phyloP scores from a whole-genome alignment of 2,888 invertebrate species.

The Sarcophaga caerulescens region DNA sequence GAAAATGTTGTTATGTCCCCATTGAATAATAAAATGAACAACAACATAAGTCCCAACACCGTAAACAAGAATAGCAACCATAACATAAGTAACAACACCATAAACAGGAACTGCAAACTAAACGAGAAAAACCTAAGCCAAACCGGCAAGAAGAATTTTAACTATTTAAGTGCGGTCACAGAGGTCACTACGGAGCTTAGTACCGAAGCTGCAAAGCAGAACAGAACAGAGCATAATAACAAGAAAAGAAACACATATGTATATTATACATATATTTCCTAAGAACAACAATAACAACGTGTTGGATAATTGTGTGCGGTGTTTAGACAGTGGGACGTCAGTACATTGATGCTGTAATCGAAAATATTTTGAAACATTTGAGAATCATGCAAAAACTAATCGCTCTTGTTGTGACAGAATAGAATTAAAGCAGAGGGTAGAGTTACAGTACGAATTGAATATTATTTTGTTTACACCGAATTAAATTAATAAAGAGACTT shows the following conservation, averaged over 20 bases:
- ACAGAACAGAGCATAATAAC: too few relatives aligned
- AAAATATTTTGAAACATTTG: slow-evolving; percentile 27
- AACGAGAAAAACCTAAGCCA: slow-evolving; percentile 13
- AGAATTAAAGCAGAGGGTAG: slow-evolving; percentile 41
- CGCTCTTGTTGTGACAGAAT: background rate
- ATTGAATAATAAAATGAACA: too few relatives aligned
- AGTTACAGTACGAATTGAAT: slow-evolving; percentile 30
- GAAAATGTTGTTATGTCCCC: too few relatives aligned
- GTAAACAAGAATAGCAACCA: background rate
- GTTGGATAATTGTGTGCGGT: too few relatives aligned
- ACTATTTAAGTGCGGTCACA: slow-evolving; percentile 53
- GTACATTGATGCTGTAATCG: slow-evolving; percentile 21
- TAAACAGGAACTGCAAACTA: background rate
- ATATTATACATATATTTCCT: too few relatives aligned
- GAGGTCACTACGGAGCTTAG: slow-evolving; percentile 56
- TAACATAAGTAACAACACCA: too few relatives aligned
- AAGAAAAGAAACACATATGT: too few relatives aligned
- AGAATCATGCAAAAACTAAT: background rate
- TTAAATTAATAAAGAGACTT: background rate
- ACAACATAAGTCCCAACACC: too few relatives aligned
- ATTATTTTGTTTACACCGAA: slow-evolving; percentile 41
- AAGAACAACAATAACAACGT: too few relatives aligned
- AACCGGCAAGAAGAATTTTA: slow-evolving; percentile 33
- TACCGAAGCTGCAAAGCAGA: slow-evolving; percentile 29
- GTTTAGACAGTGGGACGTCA: too few relatives aligned